These are phyloP conservation scores for Protaetia brevitarsis DNA, from an alignment of 1,140 invertebrate genomes.

Conservation along the genomic window DNA sequence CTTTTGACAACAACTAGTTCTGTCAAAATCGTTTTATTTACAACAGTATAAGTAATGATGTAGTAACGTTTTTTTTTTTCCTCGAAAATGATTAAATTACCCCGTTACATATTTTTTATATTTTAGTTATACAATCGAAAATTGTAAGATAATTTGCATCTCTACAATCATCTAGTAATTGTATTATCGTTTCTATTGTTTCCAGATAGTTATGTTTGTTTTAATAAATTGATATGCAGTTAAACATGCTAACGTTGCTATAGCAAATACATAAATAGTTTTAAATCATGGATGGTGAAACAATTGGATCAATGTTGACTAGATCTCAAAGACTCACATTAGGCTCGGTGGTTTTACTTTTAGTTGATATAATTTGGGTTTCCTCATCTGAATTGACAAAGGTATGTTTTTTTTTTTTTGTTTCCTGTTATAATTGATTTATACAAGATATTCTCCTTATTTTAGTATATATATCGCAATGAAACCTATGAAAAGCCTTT, in stretches of 20 bases:
- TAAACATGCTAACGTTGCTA: conserved; percentile 17
- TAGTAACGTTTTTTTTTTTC: conserved; percentile 10
- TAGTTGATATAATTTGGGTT: conserved; percentile 87
- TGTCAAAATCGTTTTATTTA: conserved; percentile 13
- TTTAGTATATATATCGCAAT: conserved; percentile 78
- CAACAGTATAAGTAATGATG: background rate
- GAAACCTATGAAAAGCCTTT: conserved; percentile 81
- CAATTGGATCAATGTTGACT: conserved; percentile 54
- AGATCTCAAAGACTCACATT: conserved; percentile 72
- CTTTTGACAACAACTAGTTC: background rate
- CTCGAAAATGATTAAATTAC: conserved; percentile 12
- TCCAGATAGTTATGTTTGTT: conserved; percentile 1
- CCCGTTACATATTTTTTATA: background rate
- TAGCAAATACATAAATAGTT: conserved; percentile 16
- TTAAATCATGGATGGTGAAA: conserved; percentile 30
- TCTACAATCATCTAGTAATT: background rate
- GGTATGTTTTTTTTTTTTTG: conserved; percentile 51
- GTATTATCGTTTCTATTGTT: background rate
- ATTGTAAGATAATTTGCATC: background rate
- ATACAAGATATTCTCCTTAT: conserved; percentile 27
- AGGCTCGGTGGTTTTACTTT: conserved; percentile 71
- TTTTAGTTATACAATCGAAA: background rate
- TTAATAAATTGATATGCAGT: background rate
- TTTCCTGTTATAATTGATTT: too few species aligned
- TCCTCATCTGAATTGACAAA: conserved; percentile 81